phyloP scores from a whole-genome alignment of 2,113 vertebrate genomes.

The Thinocorus orbignyianus region DNA sequence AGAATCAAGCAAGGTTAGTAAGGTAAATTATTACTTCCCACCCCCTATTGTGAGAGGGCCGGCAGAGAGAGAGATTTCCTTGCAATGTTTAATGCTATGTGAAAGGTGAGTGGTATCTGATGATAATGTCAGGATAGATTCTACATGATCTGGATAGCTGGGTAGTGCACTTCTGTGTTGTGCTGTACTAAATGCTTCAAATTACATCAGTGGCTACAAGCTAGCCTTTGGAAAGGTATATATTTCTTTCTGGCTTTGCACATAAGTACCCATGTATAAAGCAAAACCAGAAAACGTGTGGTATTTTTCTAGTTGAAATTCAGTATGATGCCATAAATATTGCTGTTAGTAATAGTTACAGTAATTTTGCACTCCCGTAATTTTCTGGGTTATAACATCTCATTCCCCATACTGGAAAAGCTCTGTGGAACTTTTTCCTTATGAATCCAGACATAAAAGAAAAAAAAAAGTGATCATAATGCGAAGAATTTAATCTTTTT shows the following conservation, averaged over 20 bases:
- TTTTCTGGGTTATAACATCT: background rate
- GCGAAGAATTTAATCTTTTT: background rate
- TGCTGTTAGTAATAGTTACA: background rate
- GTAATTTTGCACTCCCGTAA: background rate
- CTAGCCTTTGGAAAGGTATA: background rate
- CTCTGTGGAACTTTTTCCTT: background rate
- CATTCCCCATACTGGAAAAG: background rate
- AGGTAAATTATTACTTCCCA: background rate
- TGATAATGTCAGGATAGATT: background rate
- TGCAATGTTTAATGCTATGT: background rate
- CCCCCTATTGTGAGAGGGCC: background rate
- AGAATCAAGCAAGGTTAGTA: background rate
- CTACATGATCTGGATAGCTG: background rate
- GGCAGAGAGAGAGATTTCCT: background rate
- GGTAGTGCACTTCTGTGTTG: background rate
- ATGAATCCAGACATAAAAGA: background rate
- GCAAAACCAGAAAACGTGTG: background rate
- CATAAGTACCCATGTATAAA: background rate
- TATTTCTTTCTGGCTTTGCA: background rate
- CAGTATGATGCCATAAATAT: background rate
- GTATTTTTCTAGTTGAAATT: background rate
- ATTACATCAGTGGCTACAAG: background rate
- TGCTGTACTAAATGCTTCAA: background rate
- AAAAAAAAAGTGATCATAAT: background rate
- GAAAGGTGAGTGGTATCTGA: background rate